Base-by-base conservation (phyloP, 2,113 vertebrate genomes). In the Camelus dromedarius region DNA sequence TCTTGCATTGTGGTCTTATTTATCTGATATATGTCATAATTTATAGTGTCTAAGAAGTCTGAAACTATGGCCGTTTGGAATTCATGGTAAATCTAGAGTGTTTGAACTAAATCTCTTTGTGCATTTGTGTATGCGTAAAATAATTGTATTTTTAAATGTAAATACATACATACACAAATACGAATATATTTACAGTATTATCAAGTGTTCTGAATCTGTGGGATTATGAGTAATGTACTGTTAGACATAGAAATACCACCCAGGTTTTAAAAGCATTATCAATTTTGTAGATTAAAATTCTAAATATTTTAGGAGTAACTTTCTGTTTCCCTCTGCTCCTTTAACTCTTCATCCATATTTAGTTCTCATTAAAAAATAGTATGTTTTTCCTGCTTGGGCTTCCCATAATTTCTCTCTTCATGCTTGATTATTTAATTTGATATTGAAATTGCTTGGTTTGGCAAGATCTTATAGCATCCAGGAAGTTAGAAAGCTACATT, bases 341-440 rank as follows among this genome's bases (percentile, higher is more conserved):
- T 95, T 67, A 95, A 28, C 6, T 77, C 67, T 92, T 77, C 58
- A 91, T 81, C 13, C 5, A 56, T 87, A 54, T 76, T 93, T 8
- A 38, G 28, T 89, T 89, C 16, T 87, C 46, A 32, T 77, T 3
- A 84, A 83, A 79, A 56, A 56, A 82, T 6, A 64, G 1, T 35
- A 6, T 28, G 18, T 22, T 46, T 84, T 89, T 80, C 3, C 6
- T 92, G 52, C 16, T 93, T 93, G 14, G 5, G 89, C 2, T 76
- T 56, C 80, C 35, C 7, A 60, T 67, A 77, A 58, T 91, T 97
- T 96, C 32, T 85, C 18, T 83, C 52, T 10, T 85, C 9, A 30
- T 64, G 42, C 24, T 70, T 97, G 52, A 96, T 73, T 91, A 89
- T 86, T 94, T 89, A 86, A 90, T 35, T 95, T 50, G 73, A 8